Conservation (phyloP, 2,888 invertebrate species). For the Yponomeuta malinellus region DNA sequence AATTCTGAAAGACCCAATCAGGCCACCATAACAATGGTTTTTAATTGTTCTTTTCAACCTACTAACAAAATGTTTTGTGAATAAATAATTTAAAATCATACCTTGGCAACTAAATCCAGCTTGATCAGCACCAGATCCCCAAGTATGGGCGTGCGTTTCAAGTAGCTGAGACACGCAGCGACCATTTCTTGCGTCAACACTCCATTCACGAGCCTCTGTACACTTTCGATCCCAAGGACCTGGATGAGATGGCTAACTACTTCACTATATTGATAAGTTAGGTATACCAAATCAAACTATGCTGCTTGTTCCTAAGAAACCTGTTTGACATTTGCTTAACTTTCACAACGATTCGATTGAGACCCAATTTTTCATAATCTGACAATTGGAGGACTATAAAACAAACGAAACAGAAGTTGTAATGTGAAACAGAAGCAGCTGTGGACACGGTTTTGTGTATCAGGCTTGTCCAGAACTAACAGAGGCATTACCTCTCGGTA, state of each 20-base stretch:
- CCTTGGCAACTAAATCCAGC: slow-evolving; percentile 63
- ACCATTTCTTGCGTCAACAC: slow-evolving; percentile 71
- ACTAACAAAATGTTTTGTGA: neutral
- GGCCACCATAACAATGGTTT: too few species aligned
- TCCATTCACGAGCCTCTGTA: slow-evolving; percentile 53
- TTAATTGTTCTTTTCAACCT: too few species aligned
- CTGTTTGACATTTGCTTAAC: too few species aligned
- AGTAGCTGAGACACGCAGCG: slow-evolving; percentile 65
- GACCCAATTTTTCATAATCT: too few species aligned
- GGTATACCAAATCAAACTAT: neutral
- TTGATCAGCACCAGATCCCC: slow-evolving; percentile 73
- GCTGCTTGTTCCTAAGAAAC: neutral
- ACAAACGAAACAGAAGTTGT: too few species aligned
- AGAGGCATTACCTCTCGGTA: too few species aligned
- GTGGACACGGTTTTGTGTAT: too few species aligned
- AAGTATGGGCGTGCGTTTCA: slow-evolving; percentile 71
- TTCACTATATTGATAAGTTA: neutral
- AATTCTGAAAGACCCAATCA: too few species aligned
- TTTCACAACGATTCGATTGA: too few species aligned
- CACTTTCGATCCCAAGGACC: slow-evolving; percentile 40
- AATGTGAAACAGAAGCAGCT: too few species aligned
- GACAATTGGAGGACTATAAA: too few species aligned
- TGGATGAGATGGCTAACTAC: neutral
- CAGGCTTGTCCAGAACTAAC: too few species aligned
- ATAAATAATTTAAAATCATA: slow-evolving; percentile 22